Evolutionary conservation across 2,113 vertebrate genomes (phyloP).

Genomic region (Myotis brandtii): DNA sequence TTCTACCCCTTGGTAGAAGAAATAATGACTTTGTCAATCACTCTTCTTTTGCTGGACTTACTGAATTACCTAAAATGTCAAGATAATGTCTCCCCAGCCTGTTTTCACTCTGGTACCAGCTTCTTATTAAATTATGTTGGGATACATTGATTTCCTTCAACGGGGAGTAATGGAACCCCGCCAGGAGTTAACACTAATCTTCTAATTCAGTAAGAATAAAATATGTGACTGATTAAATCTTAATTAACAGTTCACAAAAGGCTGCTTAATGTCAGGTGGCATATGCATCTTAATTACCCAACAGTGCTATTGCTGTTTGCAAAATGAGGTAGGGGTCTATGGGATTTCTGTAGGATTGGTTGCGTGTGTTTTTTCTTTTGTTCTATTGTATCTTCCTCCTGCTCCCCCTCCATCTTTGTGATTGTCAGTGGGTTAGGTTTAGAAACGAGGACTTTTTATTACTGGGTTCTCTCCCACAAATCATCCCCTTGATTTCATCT

Average conservation of each 20-base stretch:
- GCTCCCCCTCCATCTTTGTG: not conserved
- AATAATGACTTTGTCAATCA: slow-evolving; percentile 65
- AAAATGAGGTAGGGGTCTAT: not conserved
- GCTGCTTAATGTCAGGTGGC: slow-evolving; percentile 77
- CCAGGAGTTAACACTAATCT: slow-evolving; percentile 81
- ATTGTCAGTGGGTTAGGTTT: not conserved
- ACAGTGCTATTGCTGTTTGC: slow-evolving; percentile 42
- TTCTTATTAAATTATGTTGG: slow-evolving; percentile 67
- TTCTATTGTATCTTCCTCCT: not conserved
- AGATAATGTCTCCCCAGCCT: slow-evolving; percentile 56
- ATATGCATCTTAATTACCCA: slow-evolving; percentile 76
- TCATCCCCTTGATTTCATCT: not conserved
- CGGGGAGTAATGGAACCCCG: slow-evolving; percentile 66
- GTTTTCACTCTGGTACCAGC: slow-evolving; percentile 59
- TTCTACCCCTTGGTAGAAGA: slow-evolving; percentile 29
- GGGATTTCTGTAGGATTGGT: not conserved
- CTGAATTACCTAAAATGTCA: slow-evolving; percentile 66
- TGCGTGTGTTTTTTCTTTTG: not conserved
- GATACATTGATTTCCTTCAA: slow-evolving; percentile 74
- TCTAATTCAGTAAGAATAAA: slow-evolving; percentile 83
- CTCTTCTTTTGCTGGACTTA: slow-evolving; percentile 26
- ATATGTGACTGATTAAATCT: slow-evolving; percentile 84
- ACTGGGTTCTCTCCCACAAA: not conserved
- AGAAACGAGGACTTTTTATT: not conserved
- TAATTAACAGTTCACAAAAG: slow-evolving; percentile 85